phyloP scores from a whole-genome alignment of 2,113 vertebrate species.

The Phyllostomus discolor region DNA sequence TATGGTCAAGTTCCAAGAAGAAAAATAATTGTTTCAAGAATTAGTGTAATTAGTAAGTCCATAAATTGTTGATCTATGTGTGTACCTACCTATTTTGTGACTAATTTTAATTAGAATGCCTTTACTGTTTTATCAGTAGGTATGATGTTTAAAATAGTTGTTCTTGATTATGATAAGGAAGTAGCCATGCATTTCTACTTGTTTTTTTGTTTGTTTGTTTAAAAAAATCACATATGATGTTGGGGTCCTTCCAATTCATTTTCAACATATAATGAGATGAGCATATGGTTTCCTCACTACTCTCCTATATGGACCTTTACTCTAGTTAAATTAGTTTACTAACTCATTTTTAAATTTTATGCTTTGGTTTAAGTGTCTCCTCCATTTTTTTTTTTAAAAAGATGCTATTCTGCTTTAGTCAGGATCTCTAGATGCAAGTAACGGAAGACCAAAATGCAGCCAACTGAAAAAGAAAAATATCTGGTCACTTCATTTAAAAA shows the following conservation, averaged over 20 bases:
- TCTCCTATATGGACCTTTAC: constrained; percentile 8
- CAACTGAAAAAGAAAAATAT: neutral
- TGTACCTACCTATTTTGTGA: neutral
- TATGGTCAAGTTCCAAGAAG: constrained; percentile 7
- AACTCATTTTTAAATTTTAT: constrained; percentile 45
- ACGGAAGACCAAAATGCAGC: neutral
- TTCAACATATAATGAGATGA: constrained; percentile 47
- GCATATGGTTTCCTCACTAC: constrained; percentile 52
- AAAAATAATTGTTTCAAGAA: neutral
- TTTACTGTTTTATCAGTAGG: neutral
- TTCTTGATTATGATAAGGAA: constrained; percentile 30
- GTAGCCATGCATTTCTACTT: constrained; percentile 28
- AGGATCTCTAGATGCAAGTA: neutral
- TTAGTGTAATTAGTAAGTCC: neutral
- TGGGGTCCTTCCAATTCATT: constrained; percentile 48
- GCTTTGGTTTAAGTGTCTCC: neutral
- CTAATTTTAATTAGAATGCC: constrained; percentile 29
- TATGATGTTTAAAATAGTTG: neutral
- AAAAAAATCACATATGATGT: constrained; percentile 23
- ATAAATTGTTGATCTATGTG: neutral
- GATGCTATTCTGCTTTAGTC: neutral
- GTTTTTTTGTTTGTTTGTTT: neutral
- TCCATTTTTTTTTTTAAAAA: neutral
- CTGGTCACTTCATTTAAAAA: neutral
- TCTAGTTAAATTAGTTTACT: constrained; percentile 45